Conservation (phyloP, 2,113 vertebrate genomes). For the Myotis lucifugus region DNA sequence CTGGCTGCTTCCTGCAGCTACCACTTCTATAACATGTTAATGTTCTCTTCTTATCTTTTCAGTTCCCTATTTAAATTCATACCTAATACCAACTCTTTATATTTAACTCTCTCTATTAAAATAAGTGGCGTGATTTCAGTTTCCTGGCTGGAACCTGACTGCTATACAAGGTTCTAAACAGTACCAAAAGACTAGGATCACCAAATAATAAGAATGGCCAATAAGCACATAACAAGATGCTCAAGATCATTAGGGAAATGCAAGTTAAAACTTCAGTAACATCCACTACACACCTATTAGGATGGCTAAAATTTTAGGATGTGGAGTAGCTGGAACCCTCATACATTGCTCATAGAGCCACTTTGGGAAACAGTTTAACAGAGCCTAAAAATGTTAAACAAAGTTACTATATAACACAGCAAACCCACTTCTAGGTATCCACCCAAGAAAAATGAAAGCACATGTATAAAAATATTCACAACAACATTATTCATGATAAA, state of each 20-base stretch:
- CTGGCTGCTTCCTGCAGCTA: background rate
- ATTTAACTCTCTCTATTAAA: slow-evolving; percentile 23
- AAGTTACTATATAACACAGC: background rate
- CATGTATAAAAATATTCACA: background rate
- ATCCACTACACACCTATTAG: background rate
- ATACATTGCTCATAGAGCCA: background rate
- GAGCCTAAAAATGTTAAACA: background rate
- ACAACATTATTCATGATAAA: background rate
- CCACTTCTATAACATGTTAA: background rate
- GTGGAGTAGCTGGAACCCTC: background rate
- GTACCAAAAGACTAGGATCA: background rate
- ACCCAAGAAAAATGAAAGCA: slow-evolving; percentile 31
- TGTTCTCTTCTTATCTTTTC: background rate
- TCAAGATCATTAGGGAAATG: background rate
- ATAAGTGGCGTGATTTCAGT: background rate
- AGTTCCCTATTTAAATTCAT: background rate
- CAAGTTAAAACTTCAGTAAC: background rate
- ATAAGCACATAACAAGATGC: background rate
- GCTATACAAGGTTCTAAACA: background rate
- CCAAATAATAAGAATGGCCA: background rate
- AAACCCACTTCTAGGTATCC: background rate
- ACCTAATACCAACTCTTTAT: background rate
- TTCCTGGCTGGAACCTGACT: background rate
- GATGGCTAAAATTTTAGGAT: background rate
- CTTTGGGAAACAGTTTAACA: background rate